These are phyloP conservation scores for Drosophila carrolli DNA, from an alignment of 1,140 invertebrate genomes.

Conservation along the genomic window DNA sequence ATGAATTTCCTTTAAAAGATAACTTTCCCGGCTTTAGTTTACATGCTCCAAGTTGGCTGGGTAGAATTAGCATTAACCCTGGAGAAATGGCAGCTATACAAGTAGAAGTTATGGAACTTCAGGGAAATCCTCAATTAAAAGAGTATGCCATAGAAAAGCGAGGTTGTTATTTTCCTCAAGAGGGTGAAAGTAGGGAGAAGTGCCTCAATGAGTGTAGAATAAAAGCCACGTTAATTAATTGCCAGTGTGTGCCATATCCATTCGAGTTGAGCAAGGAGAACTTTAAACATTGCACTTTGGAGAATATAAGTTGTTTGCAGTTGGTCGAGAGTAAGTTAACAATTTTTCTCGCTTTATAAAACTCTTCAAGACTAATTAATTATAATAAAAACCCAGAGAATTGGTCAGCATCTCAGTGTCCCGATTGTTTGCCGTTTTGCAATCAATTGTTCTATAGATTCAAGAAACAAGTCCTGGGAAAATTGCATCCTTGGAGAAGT, in stretches of 20 bases:
- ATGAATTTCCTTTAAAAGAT: constrained; percentile 33
- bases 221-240: constrained; percentile 44
- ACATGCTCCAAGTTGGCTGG: constrained; percentile 48
- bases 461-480: constrained; percentile 22
- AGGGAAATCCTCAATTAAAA: constrained; percentile 21
- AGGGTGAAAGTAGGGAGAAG: constrained; percentile 18
- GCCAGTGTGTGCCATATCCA: constrained; percentile 44
- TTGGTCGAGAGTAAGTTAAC: constrained; percentile 29
- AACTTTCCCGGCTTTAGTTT: constrained; percentile 37
- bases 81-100: constrained; percentile 38
- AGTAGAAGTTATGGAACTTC: constrained; percentile 25
- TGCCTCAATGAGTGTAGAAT: constrained; percentile 31
- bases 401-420: constrained; percentile 38
- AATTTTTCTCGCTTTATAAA: not conserved
- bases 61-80: constrained; percentile 21
- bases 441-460: constrained; percentile 30
- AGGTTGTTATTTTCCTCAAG: constrained; percentile 34
- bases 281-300: constrained; percentile 27
- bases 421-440: constrained; percentile 35
- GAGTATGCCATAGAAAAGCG: constrained; percentile 17
- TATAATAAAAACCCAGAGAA: constrained; percentile 20
- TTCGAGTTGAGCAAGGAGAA: constrained; percentile 14
- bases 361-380: not conserved
- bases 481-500: constrained; percentile 42
- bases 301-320: constrained; percentile 31